Conservation (phyloP, 2,113 vertebrate genomes). For the Anser cygnoides region DNA sequence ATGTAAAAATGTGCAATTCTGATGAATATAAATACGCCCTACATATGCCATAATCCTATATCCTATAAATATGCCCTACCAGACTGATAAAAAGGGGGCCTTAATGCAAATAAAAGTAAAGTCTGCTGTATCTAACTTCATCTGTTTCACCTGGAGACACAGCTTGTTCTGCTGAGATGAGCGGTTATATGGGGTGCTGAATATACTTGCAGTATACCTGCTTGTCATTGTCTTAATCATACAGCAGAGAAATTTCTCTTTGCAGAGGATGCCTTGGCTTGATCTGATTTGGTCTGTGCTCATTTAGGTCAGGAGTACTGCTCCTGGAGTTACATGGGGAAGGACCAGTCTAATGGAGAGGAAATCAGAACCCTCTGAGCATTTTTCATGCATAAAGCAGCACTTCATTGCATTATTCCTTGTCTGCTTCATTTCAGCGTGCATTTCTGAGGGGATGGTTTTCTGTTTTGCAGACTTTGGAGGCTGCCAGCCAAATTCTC, state of each 20-base stretch:
- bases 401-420: neutral
- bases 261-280: neutral
- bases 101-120: neutral
- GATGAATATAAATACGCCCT: neutral
- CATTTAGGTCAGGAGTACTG: neutral
- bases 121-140: neutral
- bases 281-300: neutral
- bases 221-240: neutral
- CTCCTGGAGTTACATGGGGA: neutral
- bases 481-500: conserved; percentile 37
- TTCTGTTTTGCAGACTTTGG: neutral
- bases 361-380: neutral
- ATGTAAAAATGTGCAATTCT: neutral
- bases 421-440: neutral
- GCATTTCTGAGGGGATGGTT: neutral
- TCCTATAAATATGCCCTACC: neutral
- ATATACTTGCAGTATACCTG: fast-evolving
- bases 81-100: neutral
- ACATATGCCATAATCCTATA: neutral
- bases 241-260: neutral
- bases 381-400: neutral
- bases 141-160: neutral
- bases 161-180: neutral
- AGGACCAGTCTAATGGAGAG: neutral
- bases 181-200: fast-evolving